Conservation (phyloP, 2,113 vertebrate genomes). For the Brachypteracias leptosomus region DNA sequence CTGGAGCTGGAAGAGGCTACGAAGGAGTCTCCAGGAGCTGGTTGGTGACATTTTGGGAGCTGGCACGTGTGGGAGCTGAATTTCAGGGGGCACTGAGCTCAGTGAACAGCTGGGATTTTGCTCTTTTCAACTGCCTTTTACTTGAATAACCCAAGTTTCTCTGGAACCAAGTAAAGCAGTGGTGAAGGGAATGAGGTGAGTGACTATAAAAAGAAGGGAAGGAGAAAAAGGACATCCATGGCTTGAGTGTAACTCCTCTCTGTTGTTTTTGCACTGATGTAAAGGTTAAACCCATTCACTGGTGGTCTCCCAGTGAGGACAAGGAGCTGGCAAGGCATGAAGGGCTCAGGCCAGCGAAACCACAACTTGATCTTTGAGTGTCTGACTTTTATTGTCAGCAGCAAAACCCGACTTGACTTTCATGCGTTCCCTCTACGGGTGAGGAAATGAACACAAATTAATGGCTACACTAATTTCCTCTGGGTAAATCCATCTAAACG, state of each 20-base stretch:
- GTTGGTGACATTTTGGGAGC: not conserved
- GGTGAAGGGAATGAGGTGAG: not conserved
- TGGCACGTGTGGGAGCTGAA: not conserved
- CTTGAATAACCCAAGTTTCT: not conserved
- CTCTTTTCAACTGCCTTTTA: constrained; percentile 1
- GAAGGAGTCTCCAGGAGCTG: not conserved
- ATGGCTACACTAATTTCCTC: constrained; percentile 41
- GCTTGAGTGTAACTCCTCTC: not conserved
- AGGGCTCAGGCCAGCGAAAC: not conserved
- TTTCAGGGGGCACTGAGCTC: not conserved
- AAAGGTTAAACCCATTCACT: constrained; percentile 55
- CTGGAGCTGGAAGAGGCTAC: not conserved
- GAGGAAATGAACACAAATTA: constrained; percentile 45
- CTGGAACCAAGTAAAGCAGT: not conserved
- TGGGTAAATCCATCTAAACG: not conserved
- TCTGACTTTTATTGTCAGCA: not conserved
- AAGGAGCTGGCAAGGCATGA: constrained; percentile 40
- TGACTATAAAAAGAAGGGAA: constrained; percentile 17
- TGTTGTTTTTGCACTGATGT: not conserved
- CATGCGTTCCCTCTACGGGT: not conserved
- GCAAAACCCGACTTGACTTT: constrained; percentile 41
- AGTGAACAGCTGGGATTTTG: not conserved
- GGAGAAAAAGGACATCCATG: not conserved
- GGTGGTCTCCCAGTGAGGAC: constrained; percentile 23
- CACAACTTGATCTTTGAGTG: constrained; percentile 24